Base-by-base conservation (phyloP, 2,113 vertebrate genomes). In the Cyanocitta stelleri region DNA sequence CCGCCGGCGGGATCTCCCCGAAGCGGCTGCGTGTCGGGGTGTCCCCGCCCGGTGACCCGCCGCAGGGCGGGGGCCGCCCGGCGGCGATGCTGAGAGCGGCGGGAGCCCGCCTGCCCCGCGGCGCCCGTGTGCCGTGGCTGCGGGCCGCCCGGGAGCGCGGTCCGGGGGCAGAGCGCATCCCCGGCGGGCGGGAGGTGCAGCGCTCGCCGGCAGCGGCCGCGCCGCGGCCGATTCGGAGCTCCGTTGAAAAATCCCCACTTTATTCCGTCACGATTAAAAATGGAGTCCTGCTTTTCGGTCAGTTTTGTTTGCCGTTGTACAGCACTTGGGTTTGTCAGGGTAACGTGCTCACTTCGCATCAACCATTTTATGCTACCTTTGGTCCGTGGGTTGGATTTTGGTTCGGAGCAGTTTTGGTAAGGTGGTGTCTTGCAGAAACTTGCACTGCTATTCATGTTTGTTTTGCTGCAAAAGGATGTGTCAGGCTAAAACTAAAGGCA, bases 381-480 rank as follows among this genome's bases (percentile, higher is more conserved):
- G 49, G 35, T 22, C 13, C 17, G 13, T 22, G 64, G 51, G 54
- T 32, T n/a, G 76, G 10, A 3, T 32, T 54, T 82, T 23, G 48
- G 11, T 69, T 82, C 19, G 5, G 51, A 66, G 85, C 3, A 3
- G 3, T 48, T 49, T 85, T 35, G 69, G 58, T 30, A 4, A 80
- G 69, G 61, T 43, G 67, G 24, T 62, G 44, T 13, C 61, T 52
- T 58, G 73, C 44, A 23, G 58, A 52, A 84, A 46, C 56, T 81
- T 69, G 74, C 7, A 0, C 69, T 23, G 19, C 26, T 32, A 0
- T 29, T 72, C 26, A 0, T 15, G 12, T 48, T 62, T 61, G 43
- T 55, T 76, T 84, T 55, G 26, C 79, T 72, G 39, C 48, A 29
- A 26, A 90, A 56, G 6, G 16, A 0, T 67, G 21, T 51, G 82